Evolutionary conservation across 2,888 invertebrate genomes (phyloP).

Genomic region (Ophioninae sp.): DNA sequence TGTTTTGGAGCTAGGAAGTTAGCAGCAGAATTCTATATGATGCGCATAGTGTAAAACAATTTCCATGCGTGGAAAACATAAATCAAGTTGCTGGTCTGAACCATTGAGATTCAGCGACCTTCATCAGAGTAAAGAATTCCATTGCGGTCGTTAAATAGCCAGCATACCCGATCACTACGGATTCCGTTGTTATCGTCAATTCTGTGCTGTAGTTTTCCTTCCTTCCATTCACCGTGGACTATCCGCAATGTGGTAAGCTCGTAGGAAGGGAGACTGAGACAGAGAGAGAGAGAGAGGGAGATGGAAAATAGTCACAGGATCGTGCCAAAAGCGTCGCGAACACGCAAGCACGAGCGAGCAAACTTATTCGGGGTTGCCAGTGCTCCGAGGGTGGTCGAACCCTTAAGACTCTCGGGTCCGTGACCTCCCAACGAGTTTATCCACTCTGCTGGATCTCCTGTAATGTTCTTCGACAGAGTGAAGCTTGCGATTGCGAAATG

Average conservation of each 20-base stretch:
- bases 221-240: conserved; percentile 1
- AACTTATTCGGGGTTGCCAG: conserved; percentile 55
- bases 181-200: conserved; percentile 20
- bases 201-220: conserved; percentile 35
- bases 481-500: no score
- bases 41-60: background rate
- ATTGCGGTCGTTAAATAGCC: conserved; percentile 1
- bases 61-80: background rate
- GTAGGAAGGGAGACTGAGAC: conserved; percentile 64
- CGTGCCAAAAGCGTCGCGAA: conserved; percentile 43
- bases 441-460: background rate
- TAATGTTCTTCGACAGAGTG: background rate
- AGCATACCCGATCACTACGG: background rate
- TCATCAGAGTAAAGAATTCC: background rate
- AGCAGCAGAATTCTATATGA: conserved; percentile 40
- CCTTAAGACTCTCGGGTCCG: conserved; percentile 49
- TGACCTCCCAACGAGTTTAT: conserved; percentile 44
- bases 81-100: background rate
- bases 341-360: conserved; percentile 43
- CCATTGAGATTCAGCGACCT: background rate
- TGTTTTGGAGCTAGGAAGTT: conserved; percentile 17
- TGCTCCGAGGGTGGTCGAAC: conserved; percentile 57
- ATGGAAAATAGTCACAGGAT: conserved; percentile 24
- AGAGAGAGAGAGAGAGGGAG: conserved; percentile 45
- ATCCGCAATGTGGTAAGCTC: background rate